Conservation (phyloP, 2,113 vertebrate genomes). For the Corvus cornix region DNA sequence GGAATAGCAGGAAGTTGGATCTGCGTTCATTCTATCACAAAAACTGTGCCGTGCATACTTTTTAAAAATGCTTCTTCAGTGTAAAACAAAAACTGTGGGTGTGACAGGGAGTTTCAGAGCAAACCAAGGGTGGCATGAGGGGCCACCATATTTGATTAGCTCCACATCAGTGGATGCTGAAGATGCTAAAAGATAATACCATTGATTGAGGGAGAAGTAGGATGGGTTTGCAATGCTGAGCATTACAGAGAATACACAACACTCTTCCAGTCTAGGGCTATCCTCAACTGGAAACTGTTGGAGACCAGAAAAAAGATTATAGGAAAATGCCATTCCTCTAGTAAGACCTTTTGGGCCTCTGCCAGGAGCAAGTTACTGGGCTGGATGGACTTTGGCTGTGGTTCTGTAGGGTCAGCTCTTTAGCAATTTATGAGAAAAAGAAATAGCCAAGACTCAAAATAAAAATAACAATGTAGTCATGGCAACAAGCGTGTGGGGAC, state of each 20-base stretch:
- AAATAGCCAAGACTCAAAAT: background rate
- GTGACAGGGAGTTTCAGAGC: background rate
- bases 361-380: background rate
- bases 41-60: too few relatives aligned
- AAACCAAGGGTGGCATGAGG: background rate
- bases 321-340: background rate
- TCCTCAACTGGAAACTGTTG: background rate
- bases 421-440: background rate
- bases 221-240: background rate
- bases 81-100: background rate
- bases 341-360: background rate
- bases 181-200: background rate
- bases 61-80: background rate
- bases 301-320: background rate
- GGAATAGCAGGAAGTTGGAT: background rate
- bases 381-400: background rate
- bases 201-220: background rate
- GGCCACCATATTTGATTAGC: background rate
- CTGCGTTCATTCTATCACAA: accelerated
- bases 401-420: background rate
- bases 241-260: background rate
- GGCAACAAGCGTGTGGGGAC: accelerated
- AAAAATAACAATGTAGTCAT: background rate
- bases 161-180: background rate
- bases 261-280: background rate